Base-by-base conservation (phyloP, 2,113 vertebrate genomes). In the Stomatorhinus ivindoensis region DNA sequence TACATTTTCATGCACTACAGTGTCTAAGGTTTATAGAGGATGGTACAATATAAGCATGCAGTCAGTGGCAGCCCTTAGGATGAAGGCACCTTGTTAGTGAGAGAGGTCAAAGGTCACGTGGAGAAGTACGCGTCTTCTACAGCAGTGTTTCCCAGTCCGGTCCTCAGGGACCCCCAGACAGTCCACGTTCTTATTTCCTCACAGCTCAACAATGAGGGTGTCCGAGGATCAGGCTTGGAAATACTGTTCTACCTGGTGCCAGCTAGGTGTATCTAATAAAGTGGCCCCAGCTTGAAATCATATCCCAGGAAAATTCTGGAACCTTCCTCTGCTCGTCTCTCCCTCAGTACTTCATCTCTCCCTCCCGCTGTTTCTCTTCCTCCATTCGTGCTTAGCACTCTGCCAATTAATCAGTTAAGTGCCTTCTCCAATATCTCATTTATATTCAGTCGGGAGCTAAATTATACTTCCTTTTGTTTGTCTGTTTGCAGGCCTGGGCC, bases 351-450 rank as follows among this genome's bases (percentile, higher is more conserved):
- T 80, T 80, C 31, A 6, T 80, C 35, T 19, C 31, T 80, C 17
- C 10, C 35, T 42, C 73, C 15, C 5, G 0, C 73, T 80, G 73
- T 17, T 4, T 80, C 17, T 91, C 61, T 3, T 53, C 86, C 17
- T 21, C 65, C 58, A 87, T 19, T 86, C 88, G 90, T 90, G 92
- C 76, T 88, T 94, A 90, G 91, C 89, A 88, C 88, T 39, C 84
- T 89, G 88, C 90, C 91, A 92, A 89, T 93, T 92, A 93, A 93
- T 84, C 53, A 85, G 87, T 91, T 89, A 91, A 94, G 91, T 90
- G 89, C 90, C 73, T 91, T 90, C 91, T 88, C 80, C 90, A 55
- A 82, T 84, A 89, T 61, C 80, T n/a, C 24, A 88, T 92, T 90
- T 91, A 88, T 90, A 69, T 89, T 84, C 47, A 51, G 42, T 19